These are phyloP conservation scores for Rotaria macrura DNA, from an alignment of 2,888 invertebrate genomes.

Conservation along the genomic window DNA sequence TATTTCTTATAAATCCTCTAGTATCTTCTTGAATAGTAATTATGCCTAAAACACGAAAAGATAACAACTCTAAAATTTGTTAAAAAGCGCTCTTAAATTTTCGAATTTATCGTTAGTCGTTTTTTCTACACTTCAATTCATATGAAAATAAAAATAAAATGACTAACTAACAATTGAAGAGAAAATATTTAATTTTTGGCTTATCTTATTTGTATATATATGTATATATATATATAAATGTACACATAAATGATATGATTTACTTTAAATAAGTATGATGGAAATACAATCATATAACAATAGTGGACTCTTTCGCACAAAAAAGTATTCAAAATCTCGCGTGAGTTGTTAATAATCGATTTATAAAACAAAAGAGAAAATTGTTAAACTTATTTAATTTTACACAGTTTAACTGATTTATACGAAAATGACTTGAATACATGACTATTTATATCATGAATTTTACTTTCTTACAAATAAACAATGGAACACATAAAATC, in stretches of 20 bases:
- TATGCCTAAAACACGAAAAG: background rate
- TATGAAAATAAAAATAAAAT: background rate
- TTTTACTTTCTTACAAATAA: too few species aligned
- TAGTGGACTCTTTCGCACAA: background rate
- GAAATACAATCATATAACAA: background rate
- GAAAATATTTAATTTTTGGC: background rate
- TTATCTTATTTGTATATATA: background rate
- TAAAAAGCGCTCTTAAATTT: background rate
- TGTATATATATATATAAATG: too few species aligned
- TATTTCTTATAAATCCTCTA: background rate
- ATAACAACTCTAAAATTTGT: too few species aligned
- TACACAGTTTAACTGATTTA: too few species aligned
- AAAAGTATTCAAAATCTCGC: background rate
- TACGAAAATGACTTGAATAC: too few species aligned
- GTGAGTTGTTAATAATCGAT: background rate
- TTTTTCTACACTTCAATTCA: background rate
- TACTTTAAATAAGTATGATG: background rate
- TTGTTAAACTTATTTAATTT: too few species aligned
- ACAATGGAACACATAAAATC: too few species aligned
- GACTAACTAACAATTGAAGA: too few species aligned
- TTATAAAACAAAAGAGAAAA: too few species aligned
- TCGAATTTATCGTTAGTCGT: background rate
- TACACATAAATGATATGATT: background rate
- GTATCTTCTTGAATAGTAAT: background rate
- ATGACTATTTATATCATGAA: too few species aligned